Conservation (phyloP, 2,888 invertebrate species). For the Pteria penguin region DNA sequence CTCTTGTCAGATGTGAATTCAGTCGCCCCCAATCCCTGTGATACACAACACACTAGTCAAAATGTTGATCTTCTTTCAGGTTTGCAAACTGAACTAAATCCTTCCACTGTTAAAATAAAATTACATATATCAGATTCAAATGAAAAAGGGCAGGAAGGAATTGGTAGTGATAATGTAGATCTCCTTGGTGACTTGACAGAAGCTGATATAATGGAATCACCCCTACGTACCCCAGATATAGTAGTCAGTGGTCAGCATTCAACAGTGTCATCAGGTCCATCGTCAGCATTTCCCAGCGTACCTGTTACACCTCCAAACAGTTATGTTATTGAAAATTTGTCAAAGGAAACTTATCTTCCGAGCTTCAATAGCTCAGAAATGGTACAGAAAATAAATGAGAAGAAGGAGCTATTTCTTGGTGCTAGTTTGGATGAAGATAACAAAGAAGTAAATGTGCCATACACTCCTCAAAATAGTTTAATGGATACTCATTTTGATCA, state of each 20-base stretch:
- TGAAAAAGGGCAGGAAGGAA: background rate
- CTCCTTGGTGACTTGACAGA: constrained; percentile 56
- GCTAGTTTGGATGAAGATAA: constrained; percentile 12
- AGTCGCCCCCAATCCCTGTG: background rate
- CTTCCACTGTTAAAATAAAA: background rate
- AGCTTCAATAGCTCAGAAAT: constrained; percentile 81
- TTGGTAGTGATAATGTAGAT: constrained; percentile 20
- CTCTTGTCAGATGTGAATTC: background rate
- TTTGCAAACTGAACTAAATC: background rate
- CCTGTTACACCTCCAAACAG: constrained; percentile 39
- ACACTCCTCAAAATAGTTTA: constrained; percentile 68
- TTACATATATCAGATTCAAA: background rate
- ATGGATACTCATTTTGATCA: constrained; percentile 43
- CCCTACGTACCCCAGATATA: constrained; percentile 49
- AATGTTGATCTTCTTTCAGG: background rate
- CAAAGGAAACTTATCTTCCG: constrained; percentile 65
- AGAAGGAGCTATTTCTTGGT: constrained; percentile 74
- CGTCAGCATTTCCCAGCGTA: constrained; percentile 46
- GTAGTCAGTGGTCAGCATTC: constrained; percentile 37
- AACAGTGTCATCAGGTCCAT: constrained; percentile 42
- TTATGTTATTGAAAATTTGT: background rate
- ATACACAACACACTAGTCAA: background rate
- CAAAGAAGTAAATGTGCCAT: constrained; percentile 50
- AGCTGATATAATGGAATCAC: constrained; percentile 55
- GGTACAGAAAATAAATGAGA: constrained; percentile 80